phyloP scores from a whole-genome alignment of 2,888 invertebrate species.

The Dynastes grantii region DNA sequence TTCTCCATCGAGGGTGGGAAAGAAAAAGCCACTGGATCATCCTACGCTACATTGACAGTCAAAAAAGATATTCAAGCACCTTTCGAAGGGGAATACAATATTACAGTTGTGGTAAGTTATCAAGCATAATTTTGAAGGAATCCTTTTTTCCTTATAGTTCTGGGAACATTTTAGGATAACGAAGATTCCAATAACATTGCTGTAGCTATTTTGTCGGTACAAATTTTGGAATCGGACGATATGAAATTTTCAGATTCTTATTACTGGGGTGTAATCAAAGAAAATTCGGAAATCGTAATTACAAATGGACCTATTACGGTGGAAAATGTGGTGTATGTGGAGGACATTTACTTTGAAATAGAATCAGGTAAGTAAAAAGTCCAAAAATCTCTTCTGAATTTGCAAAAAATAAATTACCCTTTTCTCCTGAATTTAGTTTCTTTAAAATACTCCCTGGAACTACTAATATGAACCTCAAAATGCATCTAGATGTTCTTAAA shows the following conservation, averaged over 20 bases:
- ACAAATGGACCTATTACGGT: constrained; percentile 48
- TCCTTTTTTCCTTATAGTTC: neutral
- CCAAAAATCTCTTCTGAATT: neutral
- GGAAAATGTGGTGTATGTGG: neutral
- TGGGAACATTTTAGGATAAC: constrained; percentile 28
- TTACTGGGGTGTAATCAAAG: constrained; percentile 35
- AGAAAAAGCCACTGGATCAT: neutral
- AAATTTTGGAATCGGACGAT: neutral
- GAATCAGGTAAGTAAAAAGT: constrained; percentile 19
- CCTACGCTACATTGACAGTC: constrained; percentile 23
- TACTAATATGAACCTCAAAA: too few species aligned
- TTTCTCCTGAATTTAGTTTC: neutral
- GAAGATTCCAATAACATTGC: constrained; percentile 14
- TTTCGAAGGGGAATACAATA: constrained; percentile 38
- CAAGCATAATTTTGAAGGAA: neutral
- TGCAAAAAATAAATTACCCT: too few species aligned
- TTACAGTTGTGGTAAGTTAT: constrained; percentile 41
- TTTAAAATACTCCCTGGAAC: too few species aligned
- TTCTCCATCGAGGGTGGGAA: constrained; percentile 39
- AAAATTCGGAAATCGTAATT: constrained; percentile 32
- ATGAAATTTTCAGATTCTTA: constrained; percentile 7
- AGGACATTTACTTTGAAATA: constrained; percentile 24
- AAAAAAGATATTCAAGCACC: constrained; percentile 32
- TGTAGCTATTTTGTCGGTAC: constrained; percentile 2
- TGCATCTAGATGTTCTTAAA: too few species aligned